These are phyloP conservation scores for Mus musculus DNA, from an alignment of 2,113 vertebrate genomes.

Conservation along the genomic window GRCm39 chr19:22642001-22642500, in stretches of 20 bases:
- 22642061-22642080: not conserved
- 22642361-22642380: constrained; percentile 71
- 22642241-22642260: constrained; percentile 19
- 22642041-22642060: not conserved
- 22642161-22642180: not conserved
- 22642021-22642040: not conserved
- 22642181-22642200: not conserved
- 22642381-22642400: constrained; percentile 74
- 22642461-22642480: constrained; percentile 82
- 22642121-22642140: not conserved
- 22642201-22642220: constrained; percentile 2
- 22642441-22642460: constrained; percentile 66
- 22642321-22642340: constrained; percentile 63
- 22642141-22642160: not conserved
- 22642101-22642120: not conserved
- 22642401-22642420: constrained; percentile 78
- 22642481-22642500: constrained; percentile 80
- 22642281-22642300: not conserved
- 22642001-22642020: not conserved
- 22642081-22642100: not conserved
- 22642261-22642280: not conserved
- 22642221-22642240: constrained; percentile 24
- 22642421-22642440: constrained; percentile 56
- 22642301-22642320: constrained; percentile 57
- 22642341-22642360: constrained; percentile 64